phyloP scores from a whole-genome alignment of 2,113 vertebrate genomes.

The Labrus mixtus region DNA sequence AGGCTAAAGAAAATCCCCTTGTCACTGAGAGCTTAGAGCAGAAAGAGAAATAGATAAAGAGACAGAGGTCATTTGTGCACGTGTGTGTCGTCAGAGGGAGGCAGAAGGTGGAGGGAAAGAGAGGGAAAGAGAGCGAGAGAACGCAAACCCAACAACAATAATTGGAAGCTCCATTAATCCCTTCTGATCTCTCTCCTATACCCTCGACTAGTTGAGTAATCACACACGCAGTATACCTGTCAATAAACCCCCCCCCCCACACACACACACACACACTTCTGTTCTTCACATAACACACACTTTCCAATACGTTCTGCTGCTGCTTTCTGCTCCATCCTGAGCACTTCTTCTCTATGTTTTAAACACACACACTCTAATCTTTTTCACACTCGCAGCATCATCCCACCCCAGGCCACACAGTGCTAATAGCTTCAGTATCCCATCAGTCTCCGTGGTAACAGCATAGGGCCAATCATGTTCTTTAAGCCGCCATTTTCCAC shows the following conservation, averaged over 20 bases:
- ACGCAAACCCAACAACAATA: constrained; percentile 39
- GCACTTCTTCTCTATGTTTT: neutral
- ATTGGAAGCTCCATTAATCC: constrained; percentile 59
- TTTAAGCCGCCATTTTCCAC: constrained; percentile 46
- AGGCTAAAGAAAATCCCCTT: constrained; percentile 60
- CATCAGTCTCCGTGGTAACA: constrained; percentile 63
- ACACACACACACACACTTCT: neutral
- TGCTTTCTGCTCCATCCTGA: neutral
- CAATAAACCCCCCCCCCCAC: too few species aligned
- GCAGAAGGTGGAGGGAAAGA: constrained; percentile 5
- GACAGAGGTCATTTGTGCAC: constrained; percentile 23
- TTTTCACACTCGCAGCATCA: constrained; percentile 31
- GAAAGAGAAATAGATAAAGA: constrained; percentile 19
- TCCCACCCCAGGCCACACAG: constrained; percentile 14
- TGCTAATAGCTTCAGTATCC: constrained; percentile 47
- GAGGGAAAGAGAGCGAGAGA: constrained; percentile 1
- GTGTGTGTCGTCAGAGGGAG: constrained; percentile 4
- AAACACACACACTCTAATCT: constrained; percentile 29
- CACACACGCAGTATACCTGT: constrained; percentile 19
- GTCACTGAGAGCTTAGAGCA: constrained; percentile 52
- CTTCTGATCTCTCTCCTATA: constrained; percentile 42
- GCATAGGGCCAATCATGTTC: constrained; percentile 34
- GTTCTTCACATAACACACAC: neutral
- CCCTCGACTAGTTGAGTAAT: constrained; percentile 6
- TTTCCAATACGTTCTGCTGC: constrained; percentile 2